Percentiles rank a stretch among this genome's conserved stretches.
Conservation (phyloP, 2,888 invertebrate genomes). For the Suillia variegata region DNA sequence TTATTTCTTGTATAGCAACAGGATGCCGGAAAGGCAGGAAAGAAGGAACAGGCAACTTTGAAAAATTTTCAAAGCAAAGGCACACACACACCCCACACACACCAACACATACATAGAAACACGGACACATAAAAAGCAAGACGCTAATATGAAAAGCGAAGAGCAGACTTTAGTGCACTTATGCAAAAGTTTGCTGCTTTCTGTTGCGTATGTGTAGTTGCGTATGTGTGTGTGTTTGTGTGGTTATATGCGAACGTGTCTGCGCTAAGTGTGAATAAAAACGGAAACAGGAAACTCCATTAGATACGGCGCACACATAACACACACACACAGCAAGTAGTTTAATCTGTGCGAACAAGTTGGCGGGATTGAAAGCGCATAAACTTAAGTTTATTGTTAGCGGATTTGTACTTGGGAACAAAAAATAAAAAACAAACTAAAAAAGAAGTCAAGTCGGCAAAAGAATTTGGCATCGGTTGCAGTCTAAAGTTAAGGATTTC, state of each 20-base stretch:
- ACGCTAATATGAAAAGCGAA: no score
- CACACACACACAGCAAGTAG: constrained; percentile 22
- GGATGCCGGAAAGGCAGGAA: background rate
- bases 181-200: background rate
- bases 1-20: no score
- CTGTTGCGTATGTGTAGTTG: no score
- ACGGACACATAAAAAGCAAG: background rate
- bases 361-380: constrained; percentile 53
- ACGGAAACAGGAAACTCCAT: constrained; percentile 41
- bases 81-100: background rate
- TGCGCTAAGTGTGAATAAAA: constrained; percentile 6
- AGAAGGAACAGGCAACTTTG: background rate
- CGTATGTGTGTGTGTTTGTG: constrained; percentile 15
- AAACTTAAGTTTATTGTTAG: constrained; percentile 53
- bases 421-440: no score
- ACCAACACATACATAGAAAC: background rate
- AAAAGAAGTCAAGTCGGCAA: no score
- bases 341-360: constrained; percentile 55
- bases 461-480: no score
- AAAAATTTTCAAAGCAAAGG: background rate
- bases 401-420: constrained; percentile 43
- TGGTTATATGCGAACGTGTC: constrained; percentile 9
- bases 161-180: no score
- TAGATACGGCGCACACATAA: constrained; percentile 26
- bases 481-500: no score